These are phyloP conservation scores for Glareola pratincola DNA, from an alignment of 2,113 vertebrate genomes.

Conservation along the genomic window DNA sequence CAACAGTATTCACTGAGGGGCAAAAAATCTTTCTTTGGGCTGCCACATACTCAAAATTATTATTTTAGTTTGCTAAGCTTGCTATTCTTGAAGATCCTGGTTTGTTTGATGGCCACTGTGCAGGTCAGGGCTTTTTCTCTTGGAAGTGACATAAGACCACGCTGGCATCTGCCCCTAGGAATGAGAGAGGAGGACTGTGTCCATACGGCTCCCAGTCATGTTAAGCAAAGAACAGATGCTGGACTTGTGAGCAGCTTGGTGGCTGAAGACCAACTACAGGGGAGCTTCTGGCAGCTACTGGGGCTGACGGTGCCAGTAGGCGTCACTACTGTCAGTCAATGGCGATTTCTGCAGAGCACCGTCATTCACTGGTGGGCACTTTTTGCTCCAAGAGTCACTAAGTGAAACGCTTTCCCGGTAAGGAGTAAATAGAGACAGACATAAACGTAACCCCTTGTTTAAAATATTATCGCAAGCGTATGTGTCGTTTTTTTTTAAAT, in stretches of 20 bases:
- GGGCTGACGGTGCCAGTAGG: neutral
- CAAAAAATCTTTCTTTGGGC: neutral
- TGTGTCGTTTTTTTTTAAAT: neutral
- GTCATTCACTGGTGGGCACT: neutral
- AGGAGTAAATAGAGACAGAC: neutral
- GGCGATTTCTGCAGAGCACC: neutral
- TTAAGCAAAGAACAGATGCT: conserved; percentile 68
- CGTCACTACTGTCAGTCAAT: conserved; percentile 59
- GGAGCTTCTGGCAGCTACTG: conserved; percentile 55
- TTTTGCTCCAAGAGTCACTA: conserved; percentile 5
- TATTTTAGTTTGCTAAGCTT: neutral
- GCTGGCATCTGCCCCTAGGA: conserved; percentile 55
- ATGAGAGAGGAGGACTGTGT: conserved; percentile 50
- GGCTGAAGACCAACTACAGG: conserved; percentile 52
- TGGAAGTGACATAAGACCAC: conserved; percentile 44
- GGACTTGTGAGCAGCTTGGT: conserved; percentile 60
- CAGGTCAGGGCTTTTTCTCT: conserved; percentile 45
- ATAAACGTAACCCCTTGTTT: accelerated
- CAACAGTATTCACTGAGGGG: neutral
- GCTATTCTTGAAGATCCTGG: neutral
- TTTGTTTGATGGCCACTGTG: neutral
- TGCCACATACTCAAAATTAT: neutral
- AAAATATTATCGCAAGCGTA: neutral
- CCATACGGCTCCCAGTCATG: conserved; percentile 54
- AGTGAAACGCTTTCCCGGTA: neutral